phyloP scores from a whole-genome alignment of 2,888 invertebrate species.

The Heliconius ethilla region DNA sequence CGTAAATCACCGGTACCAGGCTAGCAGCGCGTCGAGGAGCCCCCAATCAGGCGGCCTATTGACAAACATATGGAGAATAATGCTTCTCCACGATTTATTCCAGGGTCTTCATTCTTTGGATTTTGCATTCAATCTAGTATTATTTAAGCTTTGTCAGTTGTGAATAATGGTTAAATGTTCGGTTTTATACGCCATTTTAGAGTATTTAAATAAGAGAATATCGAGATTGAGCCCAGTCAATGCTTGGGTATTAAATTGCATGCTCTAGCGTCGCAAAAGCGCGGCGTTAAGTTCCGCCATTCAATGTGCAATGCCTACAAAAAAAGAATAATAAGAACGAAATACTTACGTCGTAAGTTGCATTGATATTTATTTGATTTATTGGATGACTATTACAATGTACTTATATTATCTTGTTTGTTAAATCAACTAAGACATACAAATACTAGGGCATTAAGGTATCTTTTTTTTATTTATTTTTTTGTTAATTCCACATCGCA shows the following conservation, averaged over 20 bases:
- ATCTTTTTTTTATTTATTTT: neutral
- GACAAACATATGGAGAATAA: conserved; percentile 77
- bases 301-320: no score
- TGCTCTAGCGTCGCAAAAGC: no score
- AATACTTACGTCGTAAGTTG: neutral
- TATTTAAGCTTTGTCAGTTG: conserved; percentile 51
- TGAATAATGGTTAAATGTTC: conserved; percentile 46
- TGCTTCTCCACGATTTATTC: conserved; percentile 70
- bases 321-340: neutral
- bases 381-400: neutral
- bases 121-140: conserved; percentile 54
- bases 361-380: neutral
- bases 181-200: conserved; percentile 36
- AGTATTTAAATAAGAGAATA: neutral
- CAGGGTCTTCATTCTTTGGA: conserved; percentile 55
- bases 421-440: neutral
- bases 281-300: no score
- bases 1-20: conserved; percentile 70
- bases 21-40: conserved; percentile 66
- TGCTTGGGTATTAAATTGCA: no score
- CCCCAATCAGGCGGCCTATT: conserved; percentile 76
- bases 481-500: neutral
- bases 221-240: neutral
- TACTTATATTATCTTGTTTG: neutral
- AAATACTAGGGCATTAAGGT: neutral